A percentile compares a stretch with the other conserved stretches of the same genome.
Evolutionary conservation across 2,888 invertebrate species (phyloP).

Genomic region (Xanthorhoe designata): DNA sequence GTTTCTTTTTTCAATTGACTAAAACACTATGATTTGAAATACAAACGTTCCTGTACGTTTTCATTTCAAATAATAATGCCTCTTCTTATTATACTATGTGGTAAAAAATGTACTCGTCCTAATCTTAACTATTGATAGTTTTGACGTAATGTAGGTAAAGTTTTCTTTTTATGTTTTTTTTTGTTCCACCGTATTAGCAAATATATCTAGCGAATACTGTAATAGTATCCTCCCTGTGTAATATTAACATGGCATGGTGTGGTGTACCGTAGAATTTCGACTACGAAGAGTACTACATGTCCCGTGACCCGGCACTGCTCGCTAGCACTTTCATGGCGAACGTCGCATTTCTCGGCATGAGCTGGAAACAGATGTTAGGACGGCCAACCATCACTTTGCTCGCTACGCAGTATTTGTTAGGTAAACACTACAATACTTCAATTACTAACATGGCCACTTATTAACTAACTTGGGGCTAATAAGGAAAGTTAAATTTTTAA

Average conservation of each 20-base stretch:
- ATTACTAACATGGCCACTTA: neutral
- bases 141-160: too few species aligned
- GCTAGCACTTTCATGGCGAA: conserved; percentile 97
- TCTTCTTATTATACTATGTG: too few species aligned
- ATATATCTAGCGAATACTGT: conserved; percentile 9
- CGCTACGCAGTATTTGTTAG: conserved; percentile 93
- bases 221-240: conserved; percentile 2
- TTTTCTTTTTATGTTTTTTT: neutral
- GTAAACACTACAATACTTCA: conserved; percentile 81
- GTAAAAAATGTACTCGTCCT: too few species aligned
- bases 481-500: neutral
- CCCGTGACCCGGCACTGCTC: conserved; percentile 97
- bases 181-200: neutral
- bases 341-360: conserved; percentile 97
- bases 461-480: neutral
- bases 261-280: conserved; percentile 91
- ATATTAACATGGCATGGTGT: conserved; percentile 65
- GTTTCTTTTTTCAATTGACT: neutral
- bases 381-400: conserved; percentile 97
- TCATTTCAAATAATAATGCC: too few species aligned
- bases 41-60: too few species aligned
- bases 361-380: conserved; percentile 98
- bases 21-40: too few species aligned
- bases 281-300: conserved; percentile 98
- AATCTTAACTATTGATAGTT: too few species aligned